Conservation (phyloP, 1,140 invertebrate species). For the Lamellibrachia luymesi region DNA sequence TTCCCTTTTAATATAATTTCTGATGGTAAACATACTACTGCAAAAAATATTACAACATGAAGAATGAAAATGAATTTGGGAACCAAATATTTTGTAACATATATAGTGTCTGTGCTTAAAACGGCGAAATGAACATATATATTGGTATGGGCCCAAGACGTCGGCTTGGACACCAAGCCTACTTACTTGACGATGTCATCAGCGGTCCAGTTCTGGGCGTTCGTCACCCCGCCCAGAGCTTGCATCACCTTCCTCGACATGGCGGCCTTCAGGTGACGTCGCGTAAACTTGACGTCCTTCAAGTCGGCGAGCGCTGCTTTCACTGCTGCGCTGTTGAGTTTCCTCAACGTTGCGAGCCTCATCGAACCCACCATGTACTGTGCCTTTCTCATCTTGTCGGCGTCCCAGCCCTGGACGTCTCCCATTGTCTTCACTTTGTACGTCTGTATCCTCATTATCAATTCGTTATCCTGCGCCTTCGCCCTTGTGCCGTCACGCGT, state of each 20-base stretch:
- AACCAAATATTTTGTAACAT: too few species aligned
- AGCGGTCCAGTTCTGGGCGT: not conserved
- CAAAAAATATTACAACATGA: too few species aligned
- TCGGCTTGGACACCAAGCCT: not conserved
- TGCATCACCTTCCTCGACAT: not conserved
- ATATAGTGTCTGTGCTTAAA: too few species aligned
- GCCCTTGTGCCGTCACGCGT: too few species aligned
- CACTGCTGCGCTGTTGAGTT: not conserved
- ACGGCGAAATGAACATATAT: too few species aligned
- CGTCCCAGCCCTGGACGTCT: not conserved
- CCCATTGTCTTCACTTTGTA: not conserved
- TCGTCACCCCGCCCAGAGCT: not conserved
- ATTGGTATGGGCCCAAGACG: not conserved
- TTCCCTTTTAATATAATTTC: too few species aligned
- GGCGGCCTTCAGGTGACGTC: not conserved
- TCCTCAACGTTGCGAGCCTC: not conserved
- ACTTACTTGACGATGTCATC: not conserved
- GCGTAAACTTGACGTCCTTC: not conserved
- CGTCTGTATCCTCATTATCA: not conserved
- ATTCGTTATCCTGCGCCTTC: too few species aligned
- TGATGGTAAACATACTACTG: too few species aligned
- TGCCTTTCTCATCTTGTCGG: not conserved
- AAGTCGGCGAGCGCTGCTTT: not conserved
- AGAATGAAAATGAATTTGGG: too few species aligned
- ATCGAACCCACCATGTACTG: not conserved